These are phyloP conservation scores for Apotomis turbidana DNA, from an alignment of 2,888 invertebrate genomes.

Conservation along the genomic window DNA sequence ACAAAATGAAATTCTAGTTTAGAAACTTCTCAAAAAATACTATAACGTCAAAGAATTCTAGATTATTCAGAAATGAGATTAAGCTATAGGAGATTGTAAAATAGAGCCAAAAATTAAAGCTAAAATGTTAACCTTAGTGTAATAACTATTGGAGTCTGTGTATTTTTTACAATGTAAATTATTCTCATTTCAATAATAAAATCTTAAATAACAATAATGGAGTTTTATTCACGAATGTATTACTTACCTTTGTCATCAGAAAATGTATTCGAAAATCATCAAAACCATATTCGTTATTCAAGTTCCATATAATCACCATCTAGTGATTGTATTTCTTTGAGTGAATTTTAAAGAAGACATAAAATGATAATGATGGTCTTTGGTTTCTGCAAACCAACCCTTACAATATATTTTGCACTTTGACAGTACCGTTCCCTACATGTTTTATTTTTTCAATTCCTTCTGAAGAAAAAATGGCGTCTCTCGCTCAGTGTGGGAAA, in stretches of 20 bases:
- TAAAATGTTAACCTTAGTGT: conserved; percentile 76
- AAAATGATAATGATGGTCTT: too few species aligned
- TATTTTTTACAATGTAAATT: conserved; percentile 85
- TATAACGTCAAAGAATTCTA: conserved; percentile 48
- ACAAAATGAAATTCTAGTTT: conserved; percentile 22
- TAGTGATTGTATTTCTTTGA: too few species aligned
- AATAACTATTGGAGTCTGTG: conserved; percentile 73
- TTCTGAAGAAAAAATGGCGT: conserved; percentile 47
- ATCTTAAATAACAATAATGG: conserved; percentile 63
- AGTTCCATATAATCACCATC: too few species aligned
- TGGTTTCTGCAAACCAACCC: too few species aligned
- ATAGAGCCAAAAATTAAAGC: conserved; percentile 69
- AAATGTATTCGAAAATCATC: too few species aligned
- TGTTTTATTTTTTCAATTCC: conserved; percentile 47
- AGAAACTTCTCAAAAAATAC: conserved; percentile 30
- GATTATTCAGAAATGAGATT: conserved; percentile 45
- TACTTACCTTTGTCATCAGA: not conserved
- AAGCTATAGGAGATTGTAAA: conserved; percentile 63
- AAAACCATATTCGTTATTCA: too few species aligned
- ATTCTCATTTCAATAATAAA: conserved; percentile 84
- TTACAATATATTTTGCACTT: too few species aligned
- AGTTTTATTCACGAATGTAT: conserved; percentile 53
- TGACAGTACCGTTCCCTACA: too few species aligned
- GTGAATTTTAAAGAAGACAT: too few species aligned
- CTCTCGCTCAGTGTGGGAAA: conserved; percentile 45